These are phyloP conservation scores for Thysanoteuthis rhombus DNA, from an alignment of 2,888 invertebrate genomes.

Conservation along the genomic window DNA sequence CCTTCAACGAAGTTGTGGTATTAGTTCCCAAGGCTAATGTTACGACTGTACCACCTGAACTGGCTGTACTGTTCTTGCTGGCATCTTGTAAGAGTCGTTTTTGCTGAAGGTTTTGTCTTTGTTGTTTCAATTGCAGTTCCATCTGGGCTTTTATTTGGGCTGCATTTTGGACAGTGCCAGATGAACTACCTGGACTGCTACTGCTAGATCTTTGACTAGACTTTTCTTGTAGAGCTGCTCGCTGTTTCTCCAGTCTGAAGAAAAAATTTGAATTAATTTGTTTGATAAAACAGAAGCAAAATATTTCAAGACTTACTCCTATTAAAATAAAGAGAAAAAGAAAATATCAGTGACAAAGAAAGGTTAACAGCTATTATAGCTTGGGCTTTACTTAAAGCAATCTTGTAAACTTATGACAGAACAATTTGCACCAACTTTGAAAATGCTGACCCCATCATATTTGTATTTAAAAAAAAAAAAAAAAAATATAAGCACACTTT, in stretches of 20 bases:
- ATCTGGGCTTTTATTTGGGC: conserved; percentile 78
- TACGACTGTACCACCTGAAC: background rate
- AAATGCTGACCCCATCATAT: no score
- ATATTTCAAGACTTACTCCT: background rate
- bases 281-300: background rate
- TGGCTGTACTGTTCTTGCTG: conserved; percentile 41
- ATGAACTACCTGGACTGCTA: conserved; percentile 18
- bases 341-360: background rate
- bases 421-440: no score
- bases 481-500: no score
- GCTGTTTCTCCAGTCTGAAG: conserved; percentile 65
- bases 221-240: conserved; percentile 67
- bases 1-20: conserved; percentile 45
- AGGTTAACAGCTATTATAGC: background rate
- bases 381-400: background rate
- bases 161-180: conserved; percentile 51
- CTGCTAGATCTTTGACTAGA: conserved; percentile 41
- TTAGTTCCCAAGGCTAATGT: conserved; percentile 38
- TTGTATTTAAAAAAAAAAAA: no score
- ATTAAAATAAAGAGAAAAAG: background rate
- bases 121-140: conserved; percentile 88
- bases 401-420: background rate
- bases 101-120: conserved; percentile 88
- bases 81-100: conserved; percentile 72
- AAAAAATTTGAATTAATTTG: conserved; percentile 14